These are phyloP conservation scores for Schizaphis graminum DNA, from an alignment of 2,888 invertebrate species.

Conservation along the genomic window DNA sequence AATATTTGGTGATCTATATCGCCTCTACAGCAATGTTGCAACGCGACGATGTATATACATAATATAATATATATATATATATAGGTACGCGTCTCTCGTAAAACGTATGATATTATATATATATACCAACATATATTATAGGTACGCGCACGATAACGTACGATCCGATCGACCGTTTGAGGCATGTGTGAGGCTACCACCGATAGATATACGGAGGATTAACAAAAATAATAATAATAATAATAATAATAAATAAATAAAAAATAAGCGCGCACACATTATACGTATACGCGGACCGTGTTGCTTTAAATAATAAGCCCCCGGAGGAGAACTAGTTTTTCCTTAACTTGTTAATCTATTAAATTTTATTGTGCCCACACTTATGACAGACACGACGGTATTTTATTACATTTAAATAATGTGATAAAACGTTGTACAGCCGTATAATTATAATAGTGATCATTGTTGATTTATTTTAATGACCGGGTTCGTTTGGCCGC, in stretches of 20 bases:
- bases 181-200: constrained; percentile 24
- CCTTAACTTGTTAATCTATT: constrained; percentile 51
- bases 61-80: too few species aligned
- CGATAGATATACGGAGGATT: not conserved
- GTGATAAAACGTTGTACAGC: constrained; percentile 48
- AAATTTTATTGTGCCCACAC: constrained; percentile 60
- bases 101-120: not conserved
- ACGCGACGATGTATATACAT: not conserved
- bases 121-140: not conserved
- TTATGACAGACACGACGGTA: constrained; percentile 53
- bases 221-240: not conserved
- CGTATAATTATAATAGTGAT: constrained; percentile 59
- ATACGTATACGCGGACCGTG: not conserved
- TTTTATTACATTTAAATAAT: constrained; percentile 61
- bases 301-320: constrained; percentile 23
- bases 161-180: not conserved
- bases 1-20: not conserved
- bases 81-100: not conserved
- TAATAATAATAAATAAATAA: constrained; percentile 26
- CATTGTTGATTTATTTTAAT: constrained; percentile 61
- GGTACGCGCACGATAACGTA: not conserved
- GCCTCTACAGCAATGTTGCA: not conserved
- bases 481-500: constrained; percentile 40
- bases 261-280: not conserved
- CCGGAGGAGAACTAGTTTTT: constrained; percentile 59